phyloP scores from a whole-genome alignment of 2,888 invertebrate genomes.

The Cantharis rustica region DNA sequence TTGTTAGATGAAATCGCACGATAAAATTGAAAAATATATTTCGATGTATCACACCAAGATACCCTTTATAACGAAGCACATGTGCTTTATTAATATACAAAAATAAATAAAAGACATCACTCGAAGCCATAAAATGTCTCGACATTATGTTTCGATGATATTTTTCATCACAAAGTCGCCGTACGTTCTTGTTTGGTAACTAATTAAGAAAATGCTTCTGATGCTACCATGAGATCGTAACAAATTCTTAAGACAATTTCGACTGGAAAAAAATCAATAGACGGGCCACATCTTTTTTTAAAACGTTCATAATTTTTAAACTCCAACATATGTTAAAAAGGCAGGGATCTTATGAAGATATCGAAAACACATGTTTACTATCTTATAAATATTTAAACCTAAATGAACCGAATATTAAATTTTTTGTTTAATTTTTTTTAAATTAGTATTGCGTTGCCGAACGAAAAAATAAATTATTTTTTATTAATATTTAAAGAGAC shows the following conservation, averaged over 20 bases:
- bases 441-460: neutral
- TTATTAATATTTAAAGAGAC: neutral
- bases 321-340: constrained; percentile 30
- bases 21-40: constrained; percentile 6
- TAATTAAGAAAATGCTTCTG: constrained; percentile 27
- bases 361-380: constrained; percentile 34
- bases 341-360: constrained; percentile 33
- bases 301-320: constrained; percentile 28
- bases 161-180: constrained; percentile 26
- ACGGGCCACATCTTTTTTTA: constrained; percentile 22
- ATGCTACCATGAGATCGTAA: constrained; percentile 20
- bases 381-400: constrained; percentile 15
- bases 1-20: neutral
- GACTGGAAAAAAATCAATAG: constrained; percentile 27
- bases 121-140: constrained; percentile 30
- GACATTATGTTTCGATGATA: constrained; percentile 28
- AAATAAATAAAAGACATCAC: constrained; percentile 31
- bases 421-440: neutral
- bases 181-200: constrained; percentile 13
- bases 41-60: constrained; percentile 12
- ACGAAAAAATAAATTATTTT: neutral
- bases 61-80: constrained; percentile 23
- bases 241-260: constrained; percentile 17
- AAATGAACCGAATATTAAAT: constrained; percentile 1
- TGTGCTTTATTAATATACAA: constrained; percentile 32